A percentile compares a stretch with the other conserved stretches of the same genome.
Conservation (phyloP, 53 echinoderm and acorn worm genomes). For the Glandiceps talaboti region DNA sequence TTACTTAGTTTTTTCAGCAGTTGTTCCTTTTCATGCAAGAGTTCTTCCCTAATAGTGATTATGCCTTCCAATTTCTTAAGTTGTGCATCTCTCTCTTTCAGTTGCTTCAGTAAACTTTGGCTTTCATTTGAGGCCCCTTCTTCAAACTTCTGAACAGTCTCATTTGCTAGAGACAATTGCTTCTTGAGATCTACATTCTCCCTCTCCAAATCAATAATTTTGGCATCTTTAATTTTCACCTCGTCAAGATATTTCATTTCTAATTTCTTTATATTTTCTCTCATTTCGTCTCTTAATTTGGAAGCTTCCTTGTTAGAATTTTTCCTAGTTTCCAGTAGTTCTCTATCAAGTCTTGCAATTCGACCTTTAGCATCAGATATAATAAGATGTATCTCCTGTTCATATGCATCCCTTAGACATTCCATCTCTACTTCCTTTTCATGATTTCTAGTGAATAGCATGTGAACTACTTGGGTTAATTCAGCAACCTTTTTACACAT, state of each 20-base stretch:
- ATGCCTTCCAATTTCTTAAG: background rate
- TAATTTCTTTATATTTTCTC: background rate
- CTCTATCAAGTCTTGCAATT: constrained; percentile 22
- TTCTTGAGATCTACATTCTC: constrained; percentile 30
- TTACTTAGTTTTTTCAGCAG: background rate
- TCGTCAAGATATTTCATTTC: background rate
- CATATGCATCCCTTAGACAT: constrained; percentile 53
- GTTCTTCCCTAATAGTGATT: background rate
- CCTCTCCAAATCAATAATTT: constrained; percentile 12
- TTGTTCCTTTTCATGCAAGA: background rate
- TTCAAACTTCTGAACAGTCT: background rate
- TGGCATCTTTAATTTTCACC: constrained; percentile 2
- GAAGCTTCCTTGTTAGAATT: background rate
- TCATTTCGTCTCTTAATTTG: background rate
- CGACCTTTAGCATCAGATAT: constrained; percentile 50
- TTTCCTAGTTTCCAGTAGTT: background rate
- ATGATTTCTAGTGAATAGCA: constrained; percentile 88
- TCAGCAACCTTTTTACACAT: constrained; percentile 96
- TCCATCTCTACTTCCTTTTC: constrained; percentile 81
- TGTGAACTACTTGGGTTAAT: constrained; percentile 90
- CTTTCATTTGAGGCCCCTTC: background rate
- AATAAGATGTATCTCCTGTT: constrained; percentile 51
- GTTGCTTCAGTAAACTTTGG: constrained; percentile 1
- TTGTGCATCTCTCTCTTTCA: background rate
- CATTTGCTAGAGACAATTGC: constrained; percentile 1